These are phyloP conservation scores for Rachycentron canadum DNA, from an alignment of 2,797 vertebrate genomes.

Conservation along the genomic window DNA sequence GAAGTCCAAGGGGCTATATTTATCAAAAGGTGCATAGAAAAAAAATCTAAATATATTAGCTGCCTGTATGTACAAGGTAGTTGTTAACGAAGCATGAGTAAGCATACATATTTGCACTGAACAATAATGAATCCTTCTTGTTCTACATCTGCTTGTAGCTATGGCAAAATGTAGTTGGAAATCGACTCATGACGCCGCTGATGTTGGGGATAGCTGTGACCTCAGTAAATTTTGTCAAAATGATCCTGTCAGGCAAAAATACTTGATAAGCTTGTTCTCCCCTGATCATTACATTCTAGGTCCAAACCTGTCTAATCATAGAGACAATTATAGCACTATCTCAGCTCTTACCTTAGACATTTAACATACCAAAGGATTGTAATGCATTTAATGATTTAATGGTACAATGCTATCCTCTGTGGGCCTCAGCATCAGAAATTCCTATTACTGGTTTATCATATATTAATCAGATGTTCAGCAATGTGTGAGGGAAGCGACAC, in stretches of 20 bases:
- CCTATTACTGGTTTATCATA: conserved; percentile 2
- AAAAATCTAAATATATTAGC: conserved; percentile 15
- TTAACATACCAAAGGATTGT: neutral
- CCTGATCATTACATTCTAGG: neutral
- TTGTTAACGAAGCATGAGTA: conserved; percentile 16
- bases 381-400: neutral
- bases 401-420: neutral
- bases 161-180: conserved; percentile 9
- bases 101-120: neutral
- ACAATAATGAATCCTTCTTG: conserved; percentile 7
- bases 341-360: neutral
- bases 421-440: neutral
- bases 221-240: conserved; percentile 4
- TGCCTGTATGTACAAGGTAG: neutral
- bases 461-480: conserved; percentile 14
- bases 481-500: conserved; percentile 1
- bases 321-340: neutral
- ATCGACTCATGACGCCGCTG: neutral
- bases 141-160: conserved; percentile 4
- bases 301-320: conserved; percentile 13
- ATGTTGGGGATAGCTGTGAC: conserved; percentile 1
- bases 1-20: conserved; percentile 43
- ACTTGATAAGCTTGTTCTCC: neutral
- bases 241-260: neutral
- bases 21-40: conserved; percentile 29